phyloP scores from a whole-genome alignment of 2,113 vertebrate genomes.

The Amblyornis subalaris region DNA sequence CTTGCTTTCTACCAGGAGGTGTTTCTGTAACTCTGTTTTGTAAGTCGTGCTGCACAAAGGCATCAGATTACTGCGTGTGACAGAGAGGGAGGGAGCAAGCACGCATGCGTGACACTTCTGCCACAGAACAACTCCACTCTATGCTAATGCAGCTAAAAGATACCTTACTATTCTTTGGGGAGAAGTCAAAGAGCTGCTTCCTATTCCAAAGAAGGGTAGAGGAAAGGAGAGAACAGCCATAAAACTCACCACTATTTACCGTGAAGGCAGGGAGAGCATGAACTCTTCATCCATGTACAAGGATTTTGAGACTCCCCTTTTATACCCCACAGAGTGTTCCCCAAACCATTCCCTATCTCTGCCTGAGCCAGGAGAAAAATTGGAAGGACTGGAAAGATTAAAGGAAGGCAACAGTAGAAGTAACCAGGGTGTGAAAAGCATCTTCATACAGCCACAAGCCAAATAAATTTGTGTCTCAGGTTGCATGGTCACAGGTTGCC shows the following conservation, averaged over 20 bases:
- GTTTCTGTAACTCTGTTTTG: background rate
- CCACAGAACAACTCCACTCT: background rate
- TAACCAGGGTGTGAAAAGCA: background rate
- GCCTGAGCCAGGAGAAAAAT: background rate
- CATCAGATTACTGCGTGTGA: background rate
- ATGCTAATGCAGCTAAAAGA: background rate
- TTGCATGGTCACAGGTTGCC: background rate
- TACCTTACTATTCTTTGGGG: background rate
- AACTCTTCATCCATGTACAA: background rate
- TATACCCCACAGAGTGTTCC: background rate
- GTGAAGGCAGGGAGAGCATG: background rate
- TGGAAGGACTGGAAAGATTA: background rate
- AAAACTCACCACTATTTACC: background rate
- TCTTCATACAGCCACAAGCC: background rate
- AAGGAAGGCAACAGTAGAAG: background rate
- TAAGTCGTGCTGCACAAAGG: background rate
- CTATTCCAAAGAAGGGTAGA: background rate
- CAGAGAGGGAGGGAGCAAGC: background rate
- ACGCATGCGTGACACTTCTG: fast-evolving
- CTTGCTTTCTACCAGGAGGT: background rate
- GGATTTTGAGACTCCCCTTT: background rate
- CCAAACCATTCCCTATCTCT: background rate
- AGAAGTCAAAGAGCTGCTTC: background rate
- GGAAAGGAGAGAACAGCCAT: background rate
- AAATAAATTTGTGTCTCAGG: background rate